phyloP scores from a whole-genome alignment of 2,888 invertebrate genomes.

The Tipula unca region DNA sequence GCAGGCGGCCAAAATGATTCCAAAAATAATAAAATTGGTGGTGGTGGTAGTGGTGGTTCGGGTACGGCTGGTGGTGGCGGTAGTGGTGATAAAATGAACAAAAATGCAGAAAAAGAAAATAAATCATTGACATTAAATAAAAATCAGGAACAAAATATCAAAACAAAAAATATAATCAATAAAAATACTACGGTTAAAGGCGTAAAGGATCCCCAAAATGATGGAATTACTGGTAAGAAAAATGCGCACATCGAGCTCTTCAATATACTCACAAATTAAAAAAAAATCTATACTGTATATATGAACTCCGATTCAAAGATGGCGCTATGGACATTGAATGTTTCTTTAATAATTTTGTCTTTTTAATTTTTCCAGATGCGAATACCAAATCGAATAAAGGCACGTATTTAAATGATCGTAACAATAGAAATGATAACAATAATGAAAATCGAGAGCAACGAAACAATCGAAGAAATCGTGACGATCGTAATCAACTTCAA shows the following conservation, averaged over 20 bases:
- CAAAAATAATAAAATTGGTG: background rate
- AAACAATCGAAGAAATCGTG: conserved; percentile 57
- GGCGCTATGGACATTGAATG: background rate
- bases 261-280: no score
- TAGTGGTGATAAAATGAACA: background rate
- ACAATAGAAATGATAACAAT: background rate
- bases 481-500: conserved; percentile 34
- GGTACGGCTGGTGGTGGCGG: background rate
- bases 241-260: background rate
- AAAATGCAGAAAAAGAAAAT: conserved; percentile 18
- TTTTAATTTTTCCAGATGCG: background rate
- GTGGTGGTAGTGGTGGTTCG: background rate
- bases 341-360: background rate
- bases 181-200: background rate
- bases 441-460: conserved; percentile 61
- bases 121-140: conserved; percentile 15
- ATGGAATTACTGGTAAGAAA: background rate
- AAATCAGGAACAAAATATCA: conserved; percentile 1
- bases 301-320: background rate
- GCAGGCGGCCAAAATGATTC: background rate
- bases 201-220: background rate
- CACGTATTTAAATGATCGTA: background rate
- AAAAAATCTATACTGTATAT: background rate
- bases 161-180: background rate
- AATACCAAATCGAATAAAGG: background rate